Percentiles rank a stretch among this genome's conserved stretches.
Evolutionary conservation across 2,113 vertebrate species (phyloP).

Genomic region (Laticauda laticaudata): DNA sequence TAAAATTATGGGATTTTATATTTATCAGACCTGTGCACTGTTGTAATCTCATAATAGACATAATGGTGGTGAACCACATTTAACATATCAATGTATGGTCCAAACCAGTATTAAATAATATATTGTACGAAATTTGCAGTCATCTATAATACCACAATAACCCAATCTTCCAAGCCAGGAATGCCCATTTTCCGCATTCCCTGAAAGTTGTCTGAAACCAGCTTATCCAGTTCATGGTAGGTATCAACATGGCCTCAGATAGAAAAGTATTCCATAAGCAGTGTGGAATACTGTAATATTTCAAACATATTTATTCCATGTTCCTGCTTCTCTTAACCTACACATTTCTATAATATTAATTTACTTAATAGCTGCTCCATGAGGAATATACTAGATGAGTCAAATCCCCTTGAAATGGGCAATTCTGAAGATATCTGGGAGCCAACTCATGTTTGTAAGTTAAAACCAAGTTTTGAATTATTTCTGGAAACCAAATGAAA

Average conservation of each 20-base stretch:
- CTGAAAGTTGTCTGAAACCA: not conserved
- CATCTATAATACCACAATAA: not conserved
- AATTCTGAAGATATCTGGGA: not conserved
- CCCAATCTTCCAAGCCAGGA: not conserved
- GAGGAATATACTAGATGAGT: not conserved
- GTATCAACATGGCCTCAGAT: not conserved
- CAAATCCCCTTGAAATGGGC: not conserved
- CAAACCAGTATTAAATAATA: not conserved
- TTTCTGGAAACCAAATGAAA: not conserved
- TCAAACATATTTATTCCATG: not conserved
- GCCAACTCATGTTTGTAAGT: not conserved
- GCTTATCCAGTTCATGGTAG: not conserved
- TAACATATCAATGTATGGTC: not conserved
- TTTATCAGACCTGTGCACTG: not conserved
- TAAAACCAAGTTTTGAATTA: not conserved
- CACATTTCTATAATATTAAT: not conserved
- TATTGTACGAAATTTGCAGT: not conserved
- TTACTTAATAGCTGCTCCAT: not conserved
- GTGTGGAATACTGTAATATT: not conserved
- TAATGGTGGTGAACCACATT: not conserved
- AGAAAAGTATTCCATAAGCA: not conserved
- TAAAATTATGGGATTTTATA: not conserved
- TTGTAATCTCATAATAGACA: not conserved
- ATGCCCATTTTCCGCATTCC: not conserved
- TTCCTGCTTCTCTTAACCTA: not conserved